phyloP scores from a whole-genome alignment of 2,113 vertebrate species.

The Epinephelus cyanopodus region DNA sequence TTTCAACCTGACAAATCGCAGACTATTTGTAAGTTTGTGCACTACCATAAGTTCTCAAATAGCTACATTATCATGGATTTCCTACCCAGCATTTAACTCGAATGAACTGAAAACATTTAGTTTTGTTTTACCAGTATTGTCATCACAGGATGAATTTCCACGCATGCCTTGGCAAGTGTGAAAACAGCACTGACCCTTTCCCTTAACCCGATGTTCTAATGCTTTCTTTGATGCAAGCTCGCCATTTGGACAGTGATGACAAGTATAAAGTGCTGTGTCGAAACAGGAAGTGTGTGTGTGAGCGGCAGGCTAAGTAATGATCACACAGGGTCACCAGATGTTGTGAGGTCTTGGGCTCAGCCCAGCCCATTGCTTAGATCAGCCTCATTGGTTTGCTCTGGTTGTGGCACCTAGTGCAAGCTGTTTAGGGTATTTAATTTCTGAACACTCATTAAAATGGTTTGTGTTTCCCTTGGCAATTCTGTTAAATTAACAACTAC shows the following conservation, averaged over 20 bases:
- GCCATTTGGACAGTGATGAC: conserved; percentile 78
- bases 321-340: conserved; percentile 87
- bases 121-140: conserved; percentile 53
- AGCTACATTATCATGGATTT: neutral
- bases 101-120: conserved; percentile 52
- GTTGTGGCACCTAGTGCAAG: conserved; percentile 83
- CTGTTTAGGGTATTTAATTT: conserved; percentile 87
- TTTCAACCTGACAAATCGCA: neutral
- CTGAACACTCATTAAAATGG: conserved; percentile 88
- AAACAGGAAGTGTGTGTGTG: conserved; percentile 77
- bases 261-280: conserved; percentile 71
- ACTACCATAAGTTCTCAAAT: conserved; percentile 8
- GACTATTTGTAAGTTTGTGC: neutral
- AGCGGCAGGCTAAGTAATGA: conserved; percentile 81
- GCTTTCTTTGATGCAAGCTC: conserved; percentile 71
- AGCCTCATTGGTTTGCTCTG: conserved; percentile 84
- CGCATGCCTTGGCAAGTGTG: conserved; percentile 57
- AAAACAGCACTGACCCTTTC: conserved; percentile 58
- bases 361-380: conserved; percentile 82
- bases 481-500: conserved; percentile 88
- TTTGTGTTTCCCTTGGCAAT: conserved; percentile 88
- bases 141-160: conserved; percentile 66
- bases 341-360: conserved; percentile 78
- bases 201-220: conserved; percentile 68
- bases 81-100: neutral